Conservation (phyloP, 2,113 vertebrate genomes). For the Gnathonemus longibarbis region DNA sequence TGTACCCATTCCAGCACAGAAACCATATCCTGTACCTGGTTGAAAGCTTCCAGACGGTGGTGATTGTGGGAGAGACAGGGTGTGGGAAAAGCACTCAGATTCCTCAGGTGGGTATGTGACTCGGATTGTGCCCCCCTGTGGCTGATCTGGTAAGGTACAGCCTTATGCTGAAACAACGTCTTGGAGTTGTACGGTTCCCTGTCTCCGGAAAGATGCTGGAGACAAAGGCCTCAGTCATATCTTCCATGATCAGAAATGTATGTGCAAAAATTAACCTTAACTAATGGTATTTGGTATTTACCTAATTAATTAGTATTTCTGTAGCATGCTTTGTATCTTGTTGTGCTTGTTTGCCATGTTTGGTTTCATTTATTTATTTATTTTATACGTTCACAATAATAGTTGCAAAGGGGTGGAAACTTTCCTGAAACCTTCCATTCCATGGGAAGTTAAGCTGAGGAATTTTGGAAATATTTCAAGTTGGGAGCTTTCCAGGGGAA, state of each 20-base stretch:
- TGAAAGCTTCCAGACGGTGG: conserved; percentile 90
- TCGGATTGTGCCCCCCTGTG: not conserved
- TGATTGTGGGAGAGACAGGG: conserved; percentile 94
- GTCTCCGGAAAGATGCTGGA: not conserved
- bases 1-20: conserved; percentile 69
- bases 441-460: not conserved
- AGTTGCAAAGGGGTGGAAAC: not conserved
- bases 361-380: not conserved
- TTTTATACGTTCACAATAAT: not conserved
- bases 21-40: conserved; percentile 94
- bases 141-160: not conserved
- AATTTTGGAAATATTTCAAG: not conserved
- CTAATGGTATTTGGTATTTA: not conserved
- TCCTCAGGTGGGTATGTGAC: conserved; percentile 70
- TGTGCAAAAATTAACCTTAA: not conserved
- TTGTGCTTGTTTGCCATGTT: not conserved
- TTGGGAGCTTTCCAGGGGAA: not conserved
- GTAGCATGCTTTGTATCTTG: not conserved
- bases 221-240: not conserved
- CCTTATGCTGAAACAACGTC: not conserved
- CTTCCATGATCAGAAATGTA: not conserved
- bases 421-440: not conserved
- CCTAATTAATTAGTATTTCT: not conserved
- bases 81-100: conserved; percentile 96
- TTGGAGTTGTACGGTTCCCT: not conserved